Percentiles rank a stretch among this genome's conserved stretches.
These are phyloP conservation scores for Virgularia gustaviana DNA, from an alignment of 92 coral and sea anemone species.

Conservation along the genomic window DNA sequence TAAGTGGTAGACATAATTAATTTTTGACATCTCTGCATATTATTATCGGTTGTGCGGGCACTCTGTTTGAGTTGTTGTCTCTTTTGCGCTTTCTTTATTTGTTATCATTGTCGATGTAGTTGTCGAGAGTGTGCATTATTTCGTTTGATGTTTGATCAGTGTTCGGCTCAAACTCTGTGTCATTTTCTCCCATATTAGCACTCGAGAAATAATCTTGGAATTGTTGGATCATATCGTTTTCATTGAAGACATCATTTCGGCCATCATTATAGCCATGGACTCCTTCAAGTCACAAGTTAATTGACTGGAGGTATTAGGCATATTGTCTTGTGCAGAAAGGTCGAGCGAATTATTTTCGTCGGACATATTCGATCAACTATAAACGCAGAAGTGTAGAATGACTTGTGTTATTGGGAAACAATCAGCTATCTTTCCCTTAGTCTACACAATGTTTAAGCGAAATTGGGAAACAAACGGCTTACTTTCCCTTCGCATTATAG, in stretches of 20 bases:
- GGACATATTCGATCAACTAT: too few relatives aligned
- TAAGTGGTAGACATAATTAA: slow-evolving; percentile 25
- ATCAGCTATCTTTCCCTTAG: background rate
- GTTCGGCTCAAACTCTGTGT: background rate
- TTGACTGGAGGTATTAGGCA: background rate
- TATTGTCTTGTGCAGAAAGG: background rate
- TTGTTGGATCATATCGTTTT: background rate
- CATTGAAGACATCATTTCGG: slow-evolving; percentile 12
- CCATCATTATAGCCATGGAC: slow-evolving; percentile 1
- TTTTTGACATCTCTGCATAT: slow-evolving; percentile 21
- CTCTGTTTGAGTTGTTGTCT: slow-evolving; percentile 46
- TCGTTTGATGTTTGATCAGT: background rate
- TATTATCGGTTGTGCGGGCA: slow-evolving; percentile 14
- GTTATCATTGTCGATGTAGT: background rate
- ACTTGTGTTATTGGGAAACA: background rate
- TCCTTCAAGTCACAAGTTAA: background rate
- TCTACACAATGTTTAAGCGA: background rate
- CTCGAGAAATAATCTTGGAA: background rate
- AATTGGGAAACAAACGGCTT: background rate
- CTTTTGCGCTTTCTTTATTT: background rate
- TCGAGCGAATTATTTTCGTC: background rate
- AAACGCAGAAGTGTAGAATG: too few relatives aligned
- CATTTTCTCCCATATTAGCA: background rate
- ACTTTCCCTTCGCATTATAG: background rate
- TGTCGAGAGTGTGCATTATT: background rate